Conservation (phyloP, 2,888 invertebrate species). For the Cerastis rubricosa region DNA sequence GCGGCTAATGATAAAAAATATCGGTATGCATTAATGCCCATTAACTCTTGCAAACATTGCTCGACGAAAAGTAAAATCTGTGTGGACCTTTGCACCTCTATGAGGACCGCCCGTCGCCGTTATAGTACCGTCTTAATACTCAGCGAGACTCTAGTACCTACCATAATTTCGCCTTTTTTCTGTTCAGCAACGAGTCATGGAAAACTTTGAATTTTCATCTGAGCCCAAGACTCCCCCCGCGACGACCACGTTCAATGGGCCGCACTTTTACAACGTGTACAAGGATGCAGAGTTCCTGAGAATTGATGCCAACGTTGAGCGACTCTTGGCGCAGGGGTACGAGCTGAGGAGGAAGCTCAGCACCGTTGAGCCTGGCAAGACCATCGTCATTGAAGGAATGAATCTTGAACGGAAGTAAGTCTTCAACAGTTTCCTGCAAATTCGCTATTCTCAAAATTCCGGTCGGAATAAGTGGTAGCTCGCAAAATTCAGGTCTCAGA, state of each 20-base stretch:
- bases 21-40: not conserved
- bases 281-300: constrained; percentile 74
- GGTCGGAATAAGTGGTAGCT: not conserved
- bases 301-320: constrained; percentile 70
- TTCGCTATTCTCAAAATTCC: not conserved
- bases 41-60: not conserved
- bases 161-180: not conserved
- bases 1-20: not conserved
- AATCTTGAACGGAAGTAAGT: constrained; percentile 57
- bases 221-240: not conserved
- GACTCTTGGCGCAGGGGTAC: constrained; percentile 71
- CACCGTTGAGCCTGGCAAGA: constrained; percentile 66
- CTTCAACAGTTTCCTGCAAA: not conserved
- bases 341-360: constrained; percentile 72
- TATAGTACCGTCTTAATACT: not conserved
- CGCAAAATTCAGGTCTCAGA: not conserved
- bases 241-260: constrained; percentile 47
- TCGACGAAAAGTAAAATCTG: not conserved
- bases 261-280: constrained; percentile 50
- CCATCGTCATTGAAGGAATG: constrained; percentile 63
- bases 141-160: not conserved
- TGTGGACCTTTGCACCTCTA: not conserved
- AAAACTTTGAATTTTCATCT: constrained; percentile 49
- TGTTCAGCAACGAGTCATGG: constrained; percentile 34
- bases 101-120: not conserved